Evolutionary conservation across 2,797 vertebrate species (phyloP).

Genomic region (Odontamblyopus rebecca): DNA sequence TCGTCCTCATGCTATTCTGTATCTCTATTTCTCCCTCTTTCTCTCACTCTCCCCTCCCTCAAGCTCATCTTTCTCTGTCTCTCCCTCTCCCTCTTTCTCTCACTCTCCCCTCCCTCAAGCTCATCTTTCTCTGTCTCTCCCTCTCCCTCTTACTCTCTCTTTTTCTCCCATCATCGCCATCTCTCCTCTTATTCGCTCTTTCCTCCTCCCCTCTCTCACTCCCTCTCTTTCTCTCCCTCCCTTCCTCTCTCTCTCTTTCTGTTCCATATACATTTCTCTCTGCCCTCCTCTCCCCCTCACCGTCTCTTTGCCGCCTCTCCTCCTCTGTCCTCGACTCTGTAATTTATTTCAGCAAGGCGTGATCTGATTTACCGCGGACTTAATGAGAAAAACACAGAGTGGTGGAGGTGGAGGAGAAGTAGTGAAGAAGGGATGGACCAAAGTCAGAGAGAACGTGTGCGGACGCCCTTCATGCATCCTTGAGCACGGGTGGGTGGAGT

Average conservation of each 20-base stretch:
- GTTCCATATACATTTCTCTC: no score
- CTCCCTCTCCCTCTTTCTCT: background rate
- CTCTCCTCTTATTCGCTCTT: background rate
- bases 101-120: background rate
- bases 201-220: background rate
- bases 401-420: conserved; percentile 4
- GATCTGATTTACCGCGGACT: conserved; percentile 64
- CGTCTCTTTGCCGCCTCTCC: conserved; percentile 33
- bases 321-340: conserved; percentile 37
- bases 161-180: background rate
- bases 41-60: background rate
- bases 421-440: conserved; percentile 23
- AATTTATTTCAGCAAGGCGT: conserved; percentile 59
- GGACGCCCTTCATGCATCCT: conserved; percentile 71
- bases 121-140: background rate
- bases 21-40: background rate
- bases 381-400: conserved; percentile 58
- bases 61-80: no score
- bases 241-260: background rate
- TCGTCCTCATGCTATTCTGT: background rate
- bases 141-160: background rate
- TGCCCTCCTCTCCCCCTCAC: background rate
- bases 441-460: conserved; percentile 24
- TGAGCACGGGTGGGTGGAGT: conserved; percentile 59
- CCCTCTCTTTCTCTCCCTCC: background rate